These are phyloP conservation scores for Pyrrhia umbra DNA, from an alignment of 2,888 invertebrate species.

Conservation along the genomic window DNA sequence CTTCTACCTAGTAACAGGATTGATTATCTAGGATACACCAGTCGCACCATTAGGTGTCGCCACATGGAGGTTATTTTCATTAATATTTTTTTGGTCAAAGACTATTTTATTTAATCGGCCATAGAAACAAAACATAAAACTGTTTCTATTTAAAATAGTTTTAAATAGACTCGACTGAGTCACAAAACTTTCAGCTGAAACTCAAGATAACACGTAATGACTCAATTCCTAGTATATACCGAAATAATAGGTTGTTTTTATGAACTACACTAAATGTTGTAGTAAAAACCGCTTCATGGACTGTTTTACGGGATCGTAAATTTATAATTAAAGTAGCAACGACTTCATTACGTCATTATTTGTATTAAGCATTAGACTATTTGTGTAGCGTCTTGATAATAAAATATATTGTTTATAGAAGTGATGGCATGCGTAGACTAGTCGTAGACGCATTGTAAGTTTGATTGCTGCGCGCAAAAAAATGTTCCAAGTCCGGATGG, in stretches of 20 bases:
- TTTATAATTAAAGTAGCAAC: constrained; percentile 40
- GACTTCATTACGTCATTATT: constrained; percentile 48
- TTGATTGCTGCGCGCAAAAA: too few relatives aligned
- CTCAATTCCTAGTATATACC: constrained; percentile 32
- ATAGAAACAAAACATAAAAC: neutral
- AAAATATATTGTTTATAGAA: constrained; percentile 5
- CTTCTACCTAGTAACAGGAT: too few relatives aligned
- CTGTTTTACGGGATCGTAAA: constrained; percentile 49
- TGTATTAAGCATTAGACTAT: constrained; percentile 8
- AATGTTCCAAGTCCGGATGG: too few relatives aligned
- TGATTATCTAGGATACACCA: too few relatives aligned
- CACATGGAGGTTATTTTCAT: too few relatives aligned
- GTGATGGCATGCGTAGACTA: too few relatives aligned
- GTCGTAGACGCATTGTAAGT: too few relatives aligned
- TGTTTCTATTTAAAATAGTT: constrained; percentile 3
- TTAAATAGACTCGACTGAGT: constrained; percentile 6
- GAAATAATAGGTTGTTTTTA: constrained; percentile 46
- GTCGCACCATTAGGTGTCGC: too few relatives aligned
- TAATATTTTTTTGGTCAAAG: neutral
- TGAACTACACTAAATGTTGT: constrained; percentile 38
- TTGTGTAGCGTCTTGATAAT: constrained; percentile 14
- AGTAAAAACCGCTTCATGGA: constrained; percentile 31
- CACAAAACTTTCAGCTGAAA: constrained; percentile 10
- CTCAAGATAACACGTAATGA: constrained; percentile 23
- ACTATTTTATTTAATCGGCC: neutral